A percentile compares a stretch with the other conserved stretches of the same genome.
phyloP scores from a whole-genome alignment of 1,140 invertebrate species.

The Gryon sp. region DNA sequence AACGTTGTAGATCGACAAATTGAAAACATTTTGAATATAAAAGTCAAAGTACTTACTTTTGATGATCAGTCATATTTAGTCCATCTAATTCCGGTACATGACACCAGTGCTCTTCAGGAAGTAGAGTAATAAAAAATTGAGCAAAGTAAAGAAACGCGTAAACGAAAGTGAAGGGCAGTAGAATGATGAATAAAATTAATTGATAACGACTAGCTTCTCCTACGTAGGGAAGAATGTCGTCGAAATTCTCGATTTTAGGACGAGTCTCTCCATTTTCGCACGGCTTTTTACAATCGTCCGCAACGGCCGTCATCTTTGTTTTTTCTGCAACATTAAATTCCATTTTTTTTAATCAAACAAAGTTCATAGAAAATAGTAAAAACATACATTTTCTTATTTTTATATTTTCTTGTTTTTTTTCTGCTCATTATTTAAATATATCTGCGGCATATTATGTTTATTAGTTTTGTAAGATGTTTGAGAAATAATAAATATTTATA shows the following conservation, averaged over 20 bases:
- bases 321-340: conserved; percentile 57
- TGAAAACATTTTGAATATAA: not conserved
- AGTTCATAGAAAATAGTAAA: no score
- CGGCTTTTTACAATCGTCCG: conserved; percentile 69
- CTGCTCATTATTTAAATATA: no score
- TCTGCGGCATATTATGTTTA: no score
- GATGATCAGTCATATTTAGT: conserved; percentile 73
- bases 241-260: conserved; percentile 84
- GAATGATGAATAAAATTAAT: conserved; percentile 89
- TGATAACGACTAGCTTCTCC: conserved; percentile 95
- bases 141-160: conserved; percentile 92
- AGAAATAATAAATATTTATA: no score
- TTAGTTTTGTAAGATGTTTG: no score
- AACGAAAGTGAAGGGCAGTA: conserved; percentile 91
- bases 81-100: conserved; percentile 83
- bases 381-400: no score
- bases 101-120: conserved; percentile 90
- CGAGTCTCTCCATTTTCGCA: conserved; percentile 71
- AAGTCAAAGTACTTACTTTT: conserved; percentile 69
- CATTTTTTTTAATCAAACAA: not conserved
- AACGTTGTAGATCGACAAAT: no score
- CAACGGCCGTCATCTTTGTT: conserved; percentile 70
- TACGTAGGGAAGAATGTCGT: conserved; percentile 90
- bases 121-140: conserved; percentile 90
- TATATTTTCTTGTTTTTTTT: no score